Evolutionary conservation across 2,113 vertebrate species (phyloP).

Genomic region (Piaya cayana): DNA sequence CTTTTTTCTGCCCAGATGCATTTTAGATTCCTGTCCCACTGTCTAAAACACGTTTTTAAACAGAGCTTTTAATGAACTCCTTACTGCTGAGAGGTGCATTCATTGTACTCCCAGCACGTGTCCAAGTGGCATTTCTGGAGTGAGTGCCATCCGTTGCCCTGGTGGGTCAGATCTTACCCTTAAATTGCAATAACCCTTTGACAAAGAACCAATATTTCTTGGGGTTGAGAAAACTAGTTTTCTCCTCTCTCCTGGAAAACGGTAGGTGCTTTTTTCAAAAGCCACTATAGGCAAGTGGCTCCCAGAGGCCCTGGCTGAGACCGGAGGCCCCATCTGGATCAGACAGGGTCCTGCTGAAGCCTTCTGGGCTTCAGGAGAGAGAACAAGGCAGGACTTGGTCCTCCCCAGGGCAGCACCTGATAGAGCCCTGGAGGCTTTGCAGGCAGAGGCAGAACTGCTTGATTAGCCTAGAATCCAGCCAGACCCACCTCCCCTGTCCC

Average conservation of each 20-base stretch:
- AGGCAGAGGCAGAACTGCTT: background rate
- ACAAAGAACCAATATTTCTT: background rate
- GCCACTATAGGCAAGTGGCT: background rate
- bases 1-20: no score
- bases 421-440: background rate
- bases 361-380: accelerated
- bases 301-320: background rate
- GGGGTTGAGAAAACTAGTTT: background rate
- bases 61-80: no score
- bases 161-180: background rate
- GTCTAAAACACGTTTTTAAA: no score
- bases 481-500: background rate
- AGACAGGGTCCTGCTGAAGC: background rate
- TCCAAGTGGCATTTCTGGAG: no score
- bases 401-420: background rate
- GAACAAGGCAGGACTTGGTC: background rate
- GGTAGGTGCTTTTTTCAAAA: background rate
- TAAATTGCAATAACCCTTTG: accelerated
- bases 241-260: background rate
- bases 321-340: background rate
- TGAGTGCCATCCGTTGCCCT: no score
- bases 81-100: no score
- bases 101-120: no score
- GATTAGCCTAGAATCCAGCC: background rate
- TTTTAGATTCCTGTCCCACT: no score